A percentile compares a stretch with the other conserved stretches of the same genome.
These are phyloP conservation scores for Probosciger aterrimus DNA, from an alignment of 2,113 vertebrate species.

Conservation along the genomic window DNA sequence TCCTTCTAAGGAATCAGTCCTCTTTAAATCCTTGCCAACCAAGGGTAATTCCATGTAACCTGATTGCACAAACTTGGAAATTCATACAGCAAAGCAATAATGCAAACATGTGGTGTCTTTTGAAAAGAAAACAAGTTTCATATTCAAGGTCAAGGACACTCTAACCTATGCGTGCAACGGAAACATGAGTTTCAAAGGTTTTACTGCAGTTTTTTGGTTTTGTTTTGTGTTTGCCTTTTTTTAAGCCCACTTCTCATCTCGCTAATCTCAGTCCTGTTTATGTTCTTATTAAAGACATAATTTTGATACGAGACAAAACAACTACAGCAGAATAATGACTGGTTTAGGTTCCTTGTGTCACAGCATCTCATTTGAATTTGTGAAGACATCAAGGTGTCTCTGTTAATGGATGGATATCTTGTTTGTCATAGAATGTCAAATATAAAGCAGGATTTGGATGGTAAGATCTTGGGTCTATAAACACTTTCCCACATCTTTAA, in stretches of 20 bases:
- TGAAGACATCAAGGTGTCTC: neutral
- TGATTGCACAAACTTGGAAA: neutral
- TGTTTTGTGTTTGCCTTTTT: neutral
- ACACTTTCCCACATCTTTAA: neutral
- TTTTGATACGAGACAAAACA: neutral
- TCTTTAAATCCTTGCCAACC: neutral
- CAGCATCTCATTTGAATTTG: neutral
- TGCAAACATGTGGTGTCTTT: neutral
- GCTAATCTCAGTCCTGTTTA: neutral
- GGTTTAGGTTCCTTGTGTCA: neutral
- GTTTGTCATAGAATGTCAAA: neutral
- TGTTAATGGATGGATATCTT: neutral
- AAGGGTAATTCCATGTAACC: neutral
- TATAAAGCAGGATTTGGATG: neutral
- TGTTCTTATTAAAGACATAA: neutral
- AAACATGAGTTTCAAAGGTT: neutral
- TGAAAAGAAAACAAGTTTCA: neutral
- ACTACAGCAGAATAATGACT: neutral
- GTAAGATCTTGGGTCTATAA: neutral
- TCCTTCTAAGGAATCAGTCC: neutral
- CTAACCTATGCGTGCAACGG: neutral
- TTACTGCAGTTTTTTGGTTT: neutral
- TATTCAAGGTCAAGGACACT: neutral
- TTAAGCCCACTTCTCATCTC: neutral
- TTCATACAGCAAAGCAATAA: neutral